phyloP scores from a whole-genome alignment of 1,140 invertebrate genomes.

The Zaprionus vittiger region DNA sequence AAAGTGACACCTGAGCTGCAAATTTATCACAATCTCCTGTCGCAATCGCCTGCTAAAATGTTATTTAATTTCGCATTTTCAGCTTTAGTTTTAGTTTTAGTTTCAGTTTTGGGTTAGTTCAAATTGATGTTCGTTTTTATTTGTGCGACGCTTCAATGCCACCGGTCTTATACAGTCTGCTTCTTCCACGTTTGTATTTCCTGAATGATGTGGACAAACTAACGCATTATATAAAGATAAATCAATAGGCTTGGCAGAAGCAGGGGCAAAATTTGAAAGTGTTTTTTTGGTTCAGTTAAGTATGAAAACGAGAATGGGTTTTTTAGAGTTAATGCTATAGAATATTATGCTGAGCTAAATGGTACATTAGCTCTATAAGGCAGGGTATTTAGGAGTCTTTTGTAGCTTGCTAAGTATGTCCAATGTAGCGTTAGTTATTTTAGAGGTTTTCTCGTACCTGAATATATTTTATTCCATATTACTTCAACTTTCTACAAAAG shows the following conservation, averaged over 20 bases:
- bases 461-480: neutral
- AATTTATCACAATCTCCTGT: constrained; percentile 58
- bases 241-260: constrained; percentile 23
- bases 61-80: constrained; percentile 52
- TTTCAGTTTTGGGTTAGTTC: constrained; percentile 39
- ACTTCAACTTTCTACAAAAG: neutral
- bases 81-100: constrained; percentile 29
- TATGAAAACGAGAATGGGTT: constrained; percentile 6
- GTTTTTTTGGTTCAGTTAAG: constrained; percentile 7
- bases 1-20: constrained; percentile 53
- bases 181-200: constrained; percentile 53
- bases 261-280: constrained; percentile 29
- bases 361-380: neutral
- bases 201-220: constrained; percentile 43
- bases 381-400: neutral
- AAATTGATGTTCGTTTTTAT: constrained; percentile 66
- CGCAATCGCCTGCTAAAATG: constrained; percentile 42
- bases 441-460: neutral
- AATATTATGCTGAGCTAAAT: constrained; percentile 4
- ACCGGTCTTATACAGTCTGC: constrained; percentile 60
- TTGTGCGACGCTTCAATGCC: constrained; percentile 68
- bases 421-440: neutral
- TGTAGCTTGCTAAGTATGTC: neutral
- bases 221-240: constrained; percentile 39
- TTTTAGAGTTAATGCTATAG: neutral